phyloP scores from a whole-genome alignment of 2,797 vertebrate genomes.

The Danio tinwini region DNA sequence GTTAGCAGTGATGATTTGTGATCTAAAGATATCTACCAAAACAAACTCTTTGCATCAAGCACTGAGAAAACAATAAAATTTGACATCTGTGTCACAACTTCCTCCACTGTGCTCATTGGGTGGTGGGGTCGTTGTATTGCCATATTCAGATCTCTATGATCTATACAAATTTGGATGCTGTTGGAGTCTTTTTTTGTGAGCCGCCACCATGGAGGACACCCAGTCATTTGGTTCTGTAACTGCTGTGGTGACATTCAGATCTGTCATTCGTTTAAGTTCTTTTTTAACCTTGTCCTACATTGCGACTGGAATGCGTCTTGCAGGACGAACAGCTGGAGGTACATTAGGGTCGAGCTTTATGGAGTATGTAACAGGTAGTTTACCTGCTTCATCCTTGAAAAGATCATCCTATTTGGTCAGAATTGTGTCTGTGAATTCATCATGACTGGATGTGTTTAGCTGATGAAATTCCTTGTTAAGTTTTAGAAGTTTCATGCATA shows the following conservation, averaged over 20 bases:
- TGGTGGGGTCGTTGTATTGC: slow-evolving; percentile 21
- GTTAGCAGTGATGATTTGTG: not conserved
- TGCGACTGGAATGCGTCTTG: no score
- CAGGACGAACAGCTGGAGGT: not conserved
- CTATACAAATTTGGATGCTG: slow-evolving; percentile 16
- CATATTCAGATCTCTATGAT: slow-evolving; percentile 37
- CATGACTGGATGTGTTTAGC: not conserved
- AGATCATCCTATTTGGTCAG: slow-evolving; percentile 7
- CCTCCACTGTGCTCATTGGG: slow-evolving; percentile 30
- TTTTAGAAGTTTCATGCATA: slow-evolving; percentile 23
- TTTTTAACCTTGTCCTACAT: no score
- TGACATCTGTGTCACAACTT: slow-evolving; percentile 38
- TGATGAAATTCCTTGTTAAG: slow-evolving; percentile 36
- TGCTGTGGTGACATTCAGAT: not conserved
- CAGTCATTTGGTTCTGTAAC: slow-evolving; percentile 16
- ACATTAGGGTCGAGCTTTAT: slow-evolving; percentile 15
- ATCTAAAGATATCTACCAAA: slow-evolving; percentile 38
- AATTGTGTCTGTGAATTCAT: not conserved
- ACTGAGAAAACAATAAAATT: slow-evolving; percentile 4
- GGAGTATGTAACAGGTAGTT: slow-evolving; percentile 14
- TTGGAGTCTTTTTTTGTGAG: not conserved
- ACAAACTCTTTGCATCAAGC: slow-evolving; percentile 30
- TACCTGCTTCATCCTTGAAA: slow-evolving; percentile 32
- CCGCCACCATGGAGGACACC: slow-evolving; percentile 37
- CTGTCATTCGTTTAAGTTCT: not conserved